phyloP scores from a whole-genome alignment of 1,140 invertebrate species.

The Glomeris maerens region DNA sequence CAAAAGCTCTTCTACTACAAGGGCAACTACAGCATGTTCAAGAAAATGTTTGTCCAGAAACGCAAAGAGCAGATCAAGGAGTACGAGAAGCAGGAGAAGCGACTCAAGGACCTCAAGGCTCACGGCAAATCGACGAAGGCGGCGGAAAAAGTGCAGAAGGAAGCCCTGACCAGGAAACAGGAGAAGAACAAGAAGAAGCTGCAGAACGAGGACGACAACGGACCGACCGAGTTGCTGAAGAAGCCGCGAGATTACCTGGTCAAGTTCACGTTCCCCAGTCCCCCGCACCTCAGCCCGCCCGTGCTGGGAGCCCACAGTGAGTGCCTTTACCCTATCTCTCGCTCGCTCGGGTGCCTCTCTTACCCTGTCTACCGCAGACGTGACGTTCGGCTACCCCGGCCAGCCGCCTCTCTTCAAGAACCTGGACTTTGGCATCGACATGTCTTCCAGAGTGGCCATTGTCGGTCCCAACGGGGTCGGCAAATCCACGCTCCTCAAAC shows the following conservation, averaged over 20 bases:
- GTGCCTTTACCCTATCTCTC: no score
- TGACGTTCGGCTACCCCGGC: conserved; percentile 62
- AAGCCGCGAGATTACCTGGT: conserved; percentile 88
- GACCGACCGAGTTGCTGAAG: conserved; percentile 64
- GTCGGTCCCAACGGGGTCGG: conserved; percentile 63
- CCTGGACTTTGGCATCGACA: conserved; percentile 87
- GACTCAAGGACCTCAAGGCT: conserved; percentile 82
- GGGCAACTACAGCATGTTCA: conserved; percentile 96
- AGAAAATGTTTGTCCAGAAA: conserved; percentile 97
- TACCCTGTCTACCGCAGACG: conserved; percentile 43
- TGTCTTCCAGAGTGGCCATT: conserved; percentile 56
- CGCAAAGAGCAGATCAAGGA: conserved; percentile 90
- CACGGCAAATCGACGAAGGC: conserved; percentile 88
- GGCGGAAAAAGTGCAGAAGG: conserved; percentile 87
- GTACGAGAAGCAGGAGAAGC: conserved; percentile 96
- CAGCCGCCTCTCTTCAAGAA: conserved; percentile 69
- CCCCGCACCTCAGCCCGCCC: conserved; percentile 83
- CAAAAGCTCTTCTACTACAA: conserved; percentile 94
- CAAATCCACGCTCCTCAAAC: conserved; percentile 93
- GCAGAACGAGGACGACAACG: conserved; percentile 64
- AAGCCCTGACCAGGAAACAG: conserved; percentile 80
- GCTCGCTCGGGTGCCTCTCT: no score
- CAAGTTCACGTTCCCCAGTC: conserved; percentile 93
- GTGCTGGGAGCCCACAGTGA: conserved; percentile 80
- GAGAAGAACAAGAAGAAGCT: conserved; percentile 72